phyloP scores from a whole-genome alignment of 2,888 invertebrate species.

The Alcis repandata region DNA sequence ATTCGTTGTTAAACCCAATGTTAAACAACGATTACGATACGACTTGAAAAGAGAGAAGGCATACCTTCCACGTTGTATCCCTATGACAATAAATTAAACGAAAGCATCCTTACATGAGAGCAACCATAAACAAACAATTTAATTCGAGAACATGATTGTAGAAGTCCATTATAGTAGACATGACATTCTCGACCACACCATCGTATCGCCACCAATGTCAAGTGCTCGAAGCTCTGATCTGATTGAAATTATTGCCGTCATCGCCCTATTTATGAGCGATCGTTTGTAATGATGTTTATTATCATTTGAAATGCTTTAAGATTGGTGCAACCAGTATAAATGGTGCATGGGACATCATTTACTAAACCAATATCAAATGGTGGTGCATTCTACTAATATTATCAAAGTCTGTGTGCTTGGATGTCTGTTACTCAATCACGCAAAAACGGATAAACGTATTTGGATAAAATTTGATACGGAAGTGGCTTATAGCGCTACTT shows the following conservation, averaged over 20 bases:
- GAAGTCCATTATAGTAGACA: slow-evolving; percentile 5
- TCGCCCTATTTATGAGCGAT: slow-evolving; percentile 19
- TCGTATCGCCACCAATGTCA: slow-evolving; percentile 42
- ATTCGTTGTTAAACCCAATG: too few relatives aligned
- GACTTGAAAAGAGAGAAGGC: neutral
- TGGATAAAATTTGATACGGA: too few relatives aligned
- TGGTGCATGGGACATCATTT: neutral
- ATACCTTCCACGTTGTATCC: neutral
- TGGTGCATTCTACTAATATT: too few relatives aligned
- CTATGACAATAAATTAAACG: slow-evolving; percentile 1
- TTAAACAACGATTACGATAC: too few relatives aligned
- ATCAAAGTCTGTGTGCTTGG: too few relatives aligned
- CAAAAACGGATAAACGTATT: too few relatives aligned
- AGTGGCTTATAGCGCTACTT: too few relatives aligned
- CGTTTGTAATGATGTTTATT: slow-evolving; percentile 37
- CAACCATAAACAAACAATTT: neutral
- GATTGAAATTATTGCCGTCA: slow-evolving; percentile 38
- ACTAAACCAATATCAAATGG: neutral
- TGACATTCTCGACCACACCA: slow-evolving; percentile 13
- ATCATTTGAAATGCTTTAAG: slow-evolving; percentile 31
- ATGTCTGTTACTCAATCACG: too few relatives aligned
- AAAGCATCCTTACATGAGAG: neutral
- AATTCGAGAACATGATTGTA: slow-evolving; percentile 6
- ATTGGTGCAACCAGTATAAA: slow-evolving; percentile 12
- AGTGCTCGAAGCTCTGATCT: slow-evolving; percentile 37